Base-by-base conservation (phyloP, 2,888 invertebrate genomes). In the Odontothrips loti region DNA sequence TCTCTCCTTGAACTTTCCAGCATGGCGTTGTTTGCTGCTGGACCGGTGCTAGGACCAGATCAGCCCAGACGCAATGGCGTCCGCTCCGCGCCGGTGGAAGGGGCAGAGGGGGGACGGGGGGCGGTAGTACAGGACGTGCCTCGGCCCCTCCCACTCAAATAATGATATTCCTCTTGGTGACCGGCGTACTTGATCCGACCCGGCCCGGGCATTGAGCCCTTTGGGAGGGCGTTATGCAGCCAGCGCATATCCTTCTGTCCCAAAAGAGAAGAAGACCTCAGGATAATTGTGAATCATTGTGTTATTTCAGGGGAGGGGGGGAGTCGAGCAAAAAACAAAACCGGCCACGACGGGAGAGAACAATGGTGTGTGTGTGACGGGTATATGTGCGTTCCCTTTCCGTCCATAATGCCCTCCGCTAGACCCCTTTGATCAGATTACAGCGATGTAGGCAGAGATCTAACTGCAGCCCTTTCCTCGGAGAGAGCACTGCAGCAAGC, bases 261-360 rank as follows among this genome's bases (percentile, higher is more conserved):
- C 58, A 23, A 9, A 23, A 75, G 12, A 27, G 68, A 27, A 9
- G 11, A 27, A 27, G 23, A 11, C 23, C 27, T 27, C 17, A 27
- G 23, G 23, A 27, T 75, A 75, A 75, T 75, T 75, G 68, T 75
- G 68, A 75, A 75, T 75, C 68, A 75, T 75, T 23, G 68, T 75
- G 23, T 75, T 43, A 43, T 43, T 75, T 27, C 23, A 75, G 68
- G 12, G 27, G 27, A 1, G 23, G 11, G 15, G 15, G 11, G 58
- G 51, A 10, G 58, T 6, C 58, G 58, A 6, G 58, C 58, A 58
- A 58, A 58, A 58, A 58, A 58, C 20, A 6, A 58, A 58, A 58
- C n/a, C 58, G 58, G 58, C 6, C 34, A 43, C 34, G 34, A 43
- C n/a, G 34, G 6, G 34, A 43, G 34, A 43, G 34, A 43, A 43